Conservation (phyloP, 2,113 vertebrate genomes). For the Phalacrocorax brasilianus region DNA sequence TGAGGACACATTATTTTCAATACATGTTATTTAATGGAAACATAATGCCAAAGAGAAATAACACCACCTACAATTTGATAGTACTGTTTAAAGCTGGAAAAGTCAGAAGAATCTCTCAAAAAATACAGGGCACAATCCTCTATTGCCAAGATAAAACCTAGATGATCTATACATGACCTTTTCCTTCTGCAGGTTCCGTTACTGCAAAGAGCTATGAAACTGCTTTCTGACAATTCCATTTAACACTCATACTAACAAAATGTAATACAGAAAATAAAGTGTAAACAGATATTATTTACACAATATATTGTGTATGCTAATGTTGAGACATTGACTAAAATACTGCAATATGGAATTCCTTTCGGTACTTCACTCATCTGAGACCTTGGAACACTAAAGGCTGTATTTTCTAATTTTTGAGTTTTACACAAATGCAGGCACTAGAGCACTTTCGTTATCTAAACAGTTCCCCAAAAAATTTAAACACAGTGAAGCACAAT, state of each 20-base stretch:
- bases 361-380: not conserved
- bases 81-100: not conserved
- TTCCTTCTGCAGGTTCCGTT: not conserved
- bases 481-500: slow-evolving; percentile 53
- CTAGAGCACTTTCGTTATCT: slow-evolving; percentile 28
- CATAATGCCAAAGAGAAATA: not conserved
- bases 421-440: slow-evolving; percentile 26
- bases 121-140: not conserved
- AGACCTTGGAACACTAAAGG: not conserved
- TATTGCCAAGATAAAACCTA: not conserved
- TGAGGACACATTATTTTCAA: not conserved
- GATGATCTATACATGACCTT: not conserved
- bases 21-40: not conserved
- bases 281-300: not conserved
- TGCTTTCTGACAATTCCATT: not conserved
- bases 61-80: not conserved
- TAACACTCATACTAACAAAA: not conserved
- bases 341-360: not conserved
- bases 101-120: not conserved
- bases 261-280: not conserved
- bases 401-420: not conserved
- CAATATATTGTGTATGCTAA: not conserved
- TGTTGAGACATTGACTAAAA: not conserved
- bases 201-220: not conserved
- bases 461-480: slow-evolving; percentile 38